Base-by-base conservation (phyloP, 2,888 invertebrate genomes). In the Acanthococcus lagerstroemiae region DNA sequence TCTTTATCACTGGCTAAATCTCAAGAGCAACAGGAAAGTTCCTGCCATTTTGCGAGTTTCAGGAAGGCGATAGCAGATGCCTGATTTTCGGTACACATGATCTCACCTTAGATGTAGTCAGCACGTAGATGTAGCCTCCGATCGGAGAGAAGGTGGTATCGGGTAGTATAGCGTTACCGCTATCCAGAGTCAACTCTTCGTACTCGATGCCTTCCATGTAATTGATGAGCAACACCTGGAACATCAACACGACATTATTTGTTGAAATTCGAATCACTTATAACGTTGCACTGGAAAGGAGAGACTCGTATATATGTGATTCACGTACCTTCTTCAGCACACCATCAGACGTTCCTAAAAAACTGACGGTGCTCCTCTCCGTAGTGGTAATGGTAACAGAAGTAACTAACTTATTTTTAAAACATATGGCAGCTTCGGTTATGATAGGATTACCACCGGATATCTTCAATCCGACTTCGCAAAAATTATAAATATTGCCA, bases 331-430 rank as follows among this genome's bases (percentile, higher is more conserved):
- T 97, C 75, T 92, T 92, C 57, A 97, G 79, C 57, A 79, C 78
- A 25, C 97, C 97, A 70, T 84, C 82, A 70, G 82, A 84, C 0
- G 95, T 95, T 27, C 97, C 97, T 56, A 95, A 80, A 78, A 97
- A 95, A 24, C 91, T 93, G 68, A 97, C 86, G 12, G 95, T 94
- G 77, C 95, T 94, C 66, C 88, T 84, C 68, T 94, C 90, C 5
- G 93, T 92, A 19, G 88, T 86, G 67, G 93, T 88, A 72, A 93
- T 85, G 1, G 91, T 86, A 21, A 96, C 83, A 17, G 93, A 89
- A 26, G 90, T 88, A 66, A 93, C 77, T 44, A 89, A 86, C 48
- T 86, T 84, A 74, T 90, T 85, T 70, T 86, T 87, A 80, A 85
- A 95, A 75, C 83, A 83, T 71, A 87, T 81, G 61, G 87, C 80